These are phyloP conservation scores for Rhegmatorhina hoffmannsi DNA, from an alignment of 2,113 vertebrate genomes.

Conservation along the genomic window DNA sequence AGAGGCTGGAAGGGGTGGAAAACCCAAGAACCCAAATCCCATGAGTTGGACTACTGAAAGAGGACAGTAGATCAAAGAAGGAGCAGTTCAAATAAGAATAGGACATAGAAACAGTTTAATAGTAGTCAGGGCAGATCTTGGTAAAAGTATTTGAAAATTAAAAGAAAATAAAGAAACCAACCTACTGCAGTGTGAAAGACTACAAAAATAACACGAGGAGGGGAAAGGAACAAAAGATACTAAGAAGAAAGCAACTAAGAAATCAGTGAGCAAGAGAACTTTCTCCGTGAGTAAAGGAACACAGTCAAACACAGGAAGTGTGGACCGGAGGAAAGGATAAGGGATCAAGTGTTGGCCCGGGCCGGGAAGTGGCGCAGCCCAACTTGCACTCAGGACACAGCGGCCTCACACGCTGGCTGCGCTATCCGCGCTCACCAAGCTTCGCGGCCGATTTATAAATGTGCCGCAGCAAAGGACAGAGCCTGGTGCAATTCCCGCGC, in stretches of 20 bases:
- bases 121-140: neutral
- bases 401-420: accelerated
- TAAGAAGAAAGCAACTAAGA: neutral
- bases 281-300: neutral
- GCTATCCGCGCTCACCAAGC: neutral
- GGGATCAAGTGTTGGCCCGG: neutral
- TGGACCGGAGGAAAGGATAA: neutral
- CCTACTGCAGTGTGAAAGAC: neutral
- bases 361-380: neutral
- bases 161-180: neutral
- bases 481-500: accelerated
- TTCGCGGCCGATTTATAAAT: accelerated
- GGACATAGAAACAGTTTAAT: neutral
- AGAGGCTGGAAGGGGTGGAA: neutral
- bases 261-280: neutral
- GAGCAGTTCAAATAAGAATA: neutral
- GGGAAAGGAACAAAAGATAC: accelerated
- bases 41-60: neutral
- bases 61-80: neutral
- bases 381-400: neutral
- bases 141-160: neutral
- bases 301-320: neutral
- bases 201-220: neutral
- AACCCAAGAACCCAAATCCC: neutral
- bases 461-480: no score